Evolutionary conservation across 2,888 invertebrate genomes (phyloP), one percentile per base, ranked within the genome.

Genomic region (Podabrus alpinus): DNA sequence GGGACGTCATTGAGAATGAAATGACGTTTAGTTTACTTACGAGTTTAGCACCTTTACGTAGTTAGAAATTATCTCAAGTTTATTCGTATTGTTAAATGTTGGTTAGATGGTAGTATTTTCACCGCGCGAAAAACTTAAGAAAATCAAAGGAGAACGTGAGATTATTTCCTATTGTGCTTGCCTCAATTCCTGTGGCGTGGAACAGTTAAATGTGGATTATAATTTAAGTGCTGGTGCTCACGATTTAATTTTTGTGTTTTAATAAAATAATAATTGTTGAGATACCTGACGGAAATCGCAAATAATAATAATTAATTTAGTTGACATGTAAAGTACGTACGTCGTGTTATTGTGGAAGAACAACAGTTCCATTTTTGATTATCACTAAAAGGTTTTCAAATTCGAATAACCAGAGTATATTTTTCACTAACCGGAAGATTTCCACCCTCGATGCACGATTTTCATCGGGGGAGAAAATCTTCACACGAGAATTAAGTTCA

Each of bases 1-100:
- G 71, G 71, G 71, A 59, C 75, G 72, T 72, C 75, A 75, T 75
- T 75, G 71, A 75, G 72, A 66, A 29, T 66, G 75, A 75, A 72
- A 69, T 72, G 71, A 72, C 75, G 75, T 61, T 74, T 68, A 68
- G 68, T 74, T 61, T 67, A 74, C 70, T 68, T 64, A 67, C 68
- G 59, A 70, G 74, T 74, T 71, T 71, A 67, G 71, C 68, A 68
- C 74, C 61, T 71, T 29, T 69, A 15, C 62, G 24, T 24, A 61
- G 15, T 61, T 61, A 67, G 70, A 16, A 68, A 68, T 62, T 45
- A 17, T 60, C 24, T 59, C n/a, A 19, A 64, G 62, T 64, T 64
- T 16, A 19, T 16, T 17, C 62, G 62, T 21, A 64, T 19, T 21
- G 62, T 19, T 64, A 19, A n/a, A 64, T n/a, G 45, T 45, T 13